These are phyloP conservation scores for Bradynema listronoti DNA, from an alignment of 1,140 invertebrate species.

Conservation along the genomic window DNA sequence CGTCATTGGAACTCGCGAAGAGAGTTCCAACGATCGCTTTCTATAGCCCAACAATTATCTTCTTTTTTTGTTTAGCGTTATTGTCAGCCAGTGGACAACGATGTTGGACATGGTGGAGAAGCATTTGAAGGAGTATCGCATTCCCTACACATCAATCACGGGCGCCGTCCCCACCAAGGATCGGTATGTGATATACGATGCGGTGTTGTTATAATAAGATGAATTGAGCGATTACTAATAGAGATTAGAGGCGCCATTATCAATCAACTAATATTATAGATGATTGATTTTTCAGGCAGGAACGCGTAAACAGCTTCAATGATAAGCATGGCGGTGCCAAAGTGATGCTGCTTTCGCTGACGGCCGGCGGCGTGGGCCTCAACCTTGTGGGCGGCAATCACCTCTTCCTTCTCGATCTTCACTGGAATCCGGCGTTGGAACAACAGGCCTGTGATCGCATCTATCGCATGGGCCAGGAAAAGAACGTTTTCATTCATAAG, in stretches of 20 bases:
- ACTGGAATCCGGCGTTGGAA: conserved; percentile 91
- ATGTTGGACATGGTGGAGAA: conserved; percentile 33
- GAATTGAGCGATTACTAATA: too few relatives aligned
- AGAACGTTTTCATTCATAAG: conserved; percentile 76
- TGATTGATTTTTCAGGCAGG: too few relatives aligned
- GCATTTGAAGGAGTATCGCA: conserved; percentile 21
- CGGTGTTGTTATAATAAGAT: too few relatives aligned
- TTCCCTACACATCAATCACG: conserved; percentile 36
- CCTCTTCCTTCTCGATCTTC: conserved; percentile 77
- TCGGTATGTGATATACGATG: too few relatives aligned
- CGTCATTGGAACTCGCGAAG: too few relatives aligned
- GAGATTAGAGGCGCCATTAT: too few relatives aligned
- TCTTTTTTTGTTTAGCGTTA: conserved; percentile 27
- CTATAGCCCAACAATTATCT: not conserved
- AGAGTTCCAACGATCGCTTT: not conserved
- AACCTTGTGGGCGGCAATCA: conserved; percentile 84
- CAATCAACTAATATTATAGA: too few relatives aligned
- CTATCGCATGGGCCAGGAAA: conserved; percentile 78
- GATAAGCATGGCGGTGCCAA: conserved; percentile 15
- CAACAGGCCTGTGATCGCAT: conserved; percentile 82
- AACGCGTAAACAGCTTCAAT: conserved; percentile 35
- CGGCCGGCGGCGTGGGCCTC: conserved; percentile 80
- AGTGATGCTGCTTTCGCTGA: conserved; percentile 71
- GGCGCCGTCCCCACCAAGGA: conserved; percentile 28
- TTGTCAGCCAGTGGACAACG: conserved; percentile 37